phyloP scores from a whole-genome alignment of 2,888 invertebrate genomes.

The Bembecia ichneumoniformis region DNA sequence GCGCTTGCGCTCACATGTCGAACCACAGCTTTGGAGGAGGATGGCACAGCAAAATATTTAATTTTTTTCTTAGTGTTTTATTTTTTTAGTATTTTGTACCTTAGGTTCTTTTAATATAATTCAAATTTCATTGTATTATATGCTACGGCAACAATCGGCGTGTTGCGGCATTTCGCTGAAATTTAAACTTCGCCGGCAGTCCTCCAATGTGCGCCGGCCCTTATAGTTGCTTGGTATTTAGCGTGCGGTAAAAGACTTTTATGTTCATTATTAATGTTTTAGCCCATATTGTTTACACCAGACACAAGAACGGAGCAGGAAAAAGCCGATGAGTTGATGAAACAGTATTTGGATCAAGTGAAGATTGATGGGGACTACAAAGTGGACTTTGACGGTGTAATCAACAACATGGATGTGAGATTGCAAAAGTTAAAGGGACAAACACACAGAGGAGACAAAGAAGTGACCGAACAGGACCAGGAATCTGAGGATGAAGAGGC shows the following conservation, averaged over 20 bases:
- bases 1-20: too few relatives aligned
- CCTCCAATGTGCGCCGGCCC: too few relatives aligned
- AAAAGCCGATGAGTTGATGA: constrained; percentile 79
- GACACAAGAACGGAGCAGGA: constrained; percentile 79
- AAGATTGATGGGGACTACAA: constrained; percentile 57
- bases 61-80: too few relatives aligned
- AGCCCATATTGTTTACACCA: constrained; percentile 54
- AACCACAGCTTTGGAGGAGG: too few relatives aligned
- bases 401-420: constrained; percentile 44
- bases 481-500: constrained; percentile 50
- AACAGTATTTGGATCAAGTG: constrained; percentile 69
- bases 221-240: not conserved
- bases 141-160: too few relatives aligned
- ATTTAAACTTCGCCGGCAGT: too few relatives aligned
- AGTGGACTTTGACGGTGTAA: constrained; percentile 44
- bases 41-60: too few relatives aligned
- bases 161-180: too few relatives aligned
- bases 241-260: not conserved
- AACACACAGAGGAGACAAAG: constrained; percentile 5
- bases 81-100: too few relatives aligned
- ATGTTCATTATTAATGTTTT: constrained; percentile 12
- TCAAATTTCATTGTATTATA: too few relatives aligned
- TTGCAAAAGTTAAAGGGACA: constrained; percentile 39
- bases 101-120: too few relatives aligned
- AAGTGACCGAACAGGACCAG: constrained; percentile 4